Base-by-base conservation (phyloP, 1,140 invertebrate genomes). In the Ectropis grisescens region DNA sequence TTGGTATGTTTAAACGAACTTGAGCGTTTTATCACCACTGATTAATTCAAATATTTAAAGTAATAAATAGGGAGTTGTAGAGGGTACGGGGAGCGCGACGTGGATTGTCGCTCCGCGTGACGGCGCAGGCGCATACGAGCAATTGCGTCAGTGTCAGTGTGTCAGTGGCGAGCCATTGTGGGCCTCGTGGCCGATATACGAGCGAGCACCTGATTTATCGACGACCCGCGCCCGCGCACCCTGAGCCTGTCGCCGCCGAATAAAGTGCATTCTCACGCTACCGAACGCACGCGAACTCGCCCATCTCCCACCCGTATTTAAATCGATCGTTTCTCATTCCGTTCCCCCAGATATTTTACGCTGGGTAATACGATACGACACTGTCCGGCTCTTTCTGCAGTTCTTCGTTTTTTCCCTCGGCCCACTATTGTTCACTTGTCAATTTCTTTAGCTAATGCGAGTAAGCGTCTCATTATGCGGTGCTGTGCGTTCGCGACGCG, bases 371-470 rank as follows among this genome's bases (percentile, higher is more conserved):
- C 76, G 76, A 81, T 78, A 81, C 76, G 62, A 76, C 70, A 78
- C 76, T 76, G 76, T 76, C 72, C 76, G 76, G 72, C 70, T 68
- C 65, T 70, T 80, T 80, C 68, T 80, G 64, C 59, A 54, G 64
- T 75, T 75, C 68, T 54, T 71, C 61, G 51, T 78, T 76, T 81
- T 80, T 70, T 55, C 60, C 64, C 57, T 62, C 56, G 53, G 50
- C 46, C 60, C 60, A 65, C 72, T 81, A 81, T 81, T 81, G 76
- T 81, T 78, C 76, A 81, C 76, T 78, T 78, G 76, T 81, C 76
- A 81, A 81, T 81, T 81, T 76, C 76, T 81, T 78, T 75, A 69
- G 72, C 72, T 81, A 81, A 81, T 81, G 72, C 68, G 76, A 81
- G 74, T 70, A 81, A 78, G 69, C 76, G 72, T 76, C 72, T 78